Base-by-base conservation (phyloP, 2,888 invertebrate genomes). In the Tenthredo amoena region DNA sequence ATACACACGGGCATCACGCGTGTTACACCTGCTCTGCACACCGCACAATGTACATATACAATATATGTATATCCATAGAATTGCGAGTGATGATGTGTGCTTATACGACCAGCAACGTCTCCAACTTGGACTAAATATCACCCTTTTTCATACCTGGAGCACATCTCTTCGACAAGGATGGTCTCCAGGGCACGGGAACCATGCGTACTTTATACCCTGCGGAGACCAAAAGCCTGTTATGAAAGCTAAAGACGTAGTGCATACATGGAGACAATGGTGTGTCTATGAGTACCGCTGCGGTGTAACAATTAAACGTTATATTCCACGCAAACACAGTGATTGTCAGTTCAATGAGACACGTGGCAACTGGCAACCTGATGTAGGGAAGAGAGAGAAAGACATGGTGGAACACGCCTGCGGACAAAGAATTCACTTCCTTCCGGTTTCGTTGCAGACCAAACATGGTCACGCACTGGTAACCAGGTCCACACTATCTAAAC, bases 391-490 rank as follows among this genome's bases (percentile, higher is more conserved):
- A 18, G 26, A 34, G 40, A 74, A 74, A 74, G 81, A 68, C 12
- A 68, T 10, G 43, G 65, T 87, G 87, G 88, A 85, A 88, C 87
- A 87, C 85, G 87, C 85, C 9, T 37, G 85, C 84, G 86, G 85
- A 86, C 86, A 85, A 90, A 89, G 91, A 91, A 91, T 91, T 90
- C 88, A 88, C 88, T 91, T 91, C 91, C 91, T 91, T 91, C 91
- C 91, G 89, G 91, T 88, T 87, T 87, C 87, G 86, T 88, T 34
- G 62, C 37, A 34, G 86, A 84, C 91, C 89, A 90, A 89, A 91
- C 89, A 91, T 89, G 90, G 90, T 88, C 89, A 89, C 89, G 88
- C 88, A 62, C 26, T 18, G 81, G 81, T 62, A 26, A 81, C 21
- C 81, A 58, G 81, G 62, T 62, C 15, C 15, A 12, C 58, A 37